Evolutionary conservation across 1,140 invertebrate genomes (phyloP).

Genomic region (Drosophila tsacasi): DNA sequence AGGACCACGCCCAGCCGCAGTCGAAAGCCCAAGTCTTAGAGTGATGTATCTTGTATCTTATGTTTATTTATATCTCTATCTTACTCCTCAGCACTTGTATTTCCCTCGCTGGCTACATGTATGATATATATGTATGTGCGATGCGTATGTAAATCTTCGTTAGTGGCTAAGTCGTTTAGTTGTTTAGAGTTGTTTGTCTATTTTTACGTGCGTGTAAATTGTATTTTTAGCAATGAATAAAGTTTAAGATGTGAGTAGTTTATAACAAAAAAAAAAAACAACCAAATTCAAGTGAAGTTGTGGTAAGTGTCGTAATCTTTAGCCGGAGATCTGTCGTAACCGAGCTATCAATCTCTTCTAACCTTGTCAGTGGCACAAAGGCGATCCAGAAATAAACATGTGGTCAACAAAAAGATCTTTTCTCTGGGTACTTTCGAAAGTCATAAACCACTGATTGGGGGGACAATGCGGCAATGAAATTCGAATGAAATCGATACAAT

Average conservation of each 20-base stretch:
- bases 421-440: constrained; percentile 30
- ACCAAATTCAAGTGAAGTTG: not conserved
- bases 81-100: constrained; percentile 28
- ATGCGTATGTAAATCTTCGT: constrained; percentile 54
- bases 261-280: not conserved
- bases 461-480: constrained; percentile 39
- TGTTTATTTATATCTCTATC: constrained; percentile 61
- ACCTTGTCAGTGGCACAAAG: constrained; percentile 51
- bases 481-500: constrained; percentile 63
- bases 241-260: constrained; percentile 63
- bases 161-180: constrained; percentile 71
- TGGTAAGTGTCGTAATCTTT: constrained; percentile 8
- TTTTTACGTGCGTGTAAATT: constrained; percentile 69
- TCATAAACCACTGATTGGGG: constrained; percentile 25
- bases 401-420: not conserved
- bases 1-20: constrained; percentile 70
- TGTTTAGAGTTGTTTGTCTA: constrained; percentile 70
- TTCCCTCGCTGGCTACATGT: constrained; percentile 56
- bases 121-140: constrained; percentile 53
- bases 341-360: constrained; percentile 22
- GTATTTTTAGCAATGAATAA: constrained; percentile 76
- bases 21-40: constrained; percentile 76
- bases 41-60: constrained; percentile 46
- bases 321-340: constrained; percentile 1
- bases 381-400: not conserved